A percentile compares a stretch with the other conserved stretches of the same genome.
phyloP scores from a whole-genome alignment of 2,113 vertebrate species.

The Thymallus thymallus region DNA sequence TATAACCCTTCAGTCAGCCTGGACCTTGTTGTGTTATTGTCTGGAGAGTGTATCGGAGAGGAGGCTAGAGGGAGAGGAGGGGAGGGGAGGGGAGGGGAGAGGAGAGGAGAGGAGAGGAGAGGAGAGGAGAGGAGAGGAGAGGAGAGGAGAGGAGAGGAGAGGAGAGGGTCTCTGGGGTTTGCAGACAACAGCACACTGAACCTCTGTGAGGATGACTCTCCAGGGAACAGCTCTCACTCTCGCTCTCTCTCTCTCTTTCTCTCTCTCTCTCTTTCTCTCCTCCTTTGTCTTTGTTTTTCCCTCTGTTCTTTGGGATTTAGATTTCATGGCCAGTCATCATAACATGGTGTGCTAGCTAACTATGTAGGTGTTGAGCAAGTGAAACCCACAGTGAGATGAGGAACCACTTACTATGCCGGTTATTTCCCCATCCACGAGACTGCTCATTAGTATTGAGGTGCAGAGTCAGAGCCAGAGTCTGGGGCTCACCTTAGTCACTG shows the following conservation, averaged over 20 bases:
- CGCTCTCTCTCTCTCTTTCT: background rate
- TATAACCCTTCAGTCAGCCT: conserved; percentile 42
- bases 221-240: conserved; percentile 40
- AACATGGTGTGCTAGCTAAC: conserved; percentile 5
- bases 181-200: conserved; percentile 50
- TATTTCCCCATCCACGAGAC: conserved; percentile 62
- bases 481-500: conserved; percentile 74
- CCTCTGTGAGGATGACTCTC: conserved; percentile 53
- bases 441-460: conserved; percentile 72
- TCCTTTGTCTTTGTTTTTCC: conserved; percentile 44
- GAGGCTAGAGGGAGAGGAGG: no score
- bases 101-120: no score
- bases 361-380: conserved; percentile 24
- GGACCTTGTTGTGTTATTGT: conserved; percentile 51
- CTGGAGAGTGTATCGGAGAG: conserved; percentile 34
- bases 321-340: conserved; percentile 29
- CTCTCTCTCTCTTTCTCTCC: background rate
- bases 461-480: conserved; percentile 56
- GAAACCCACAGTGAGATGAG: conserved; percentile 45
- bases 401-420: conserved; percentile 61
- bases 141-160: background rate
- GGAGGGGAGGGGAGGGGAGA: no score
- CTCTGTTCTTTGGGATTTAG: conserved; percentile 34
- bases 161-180: conserved; percentile 33
- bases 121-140: no score